Evolutionary conservation across 1,140 invertebrate species (phyloP), one percentile per base, ranked within the genome.

Genomic region (Drosophila pandora): DNA sequence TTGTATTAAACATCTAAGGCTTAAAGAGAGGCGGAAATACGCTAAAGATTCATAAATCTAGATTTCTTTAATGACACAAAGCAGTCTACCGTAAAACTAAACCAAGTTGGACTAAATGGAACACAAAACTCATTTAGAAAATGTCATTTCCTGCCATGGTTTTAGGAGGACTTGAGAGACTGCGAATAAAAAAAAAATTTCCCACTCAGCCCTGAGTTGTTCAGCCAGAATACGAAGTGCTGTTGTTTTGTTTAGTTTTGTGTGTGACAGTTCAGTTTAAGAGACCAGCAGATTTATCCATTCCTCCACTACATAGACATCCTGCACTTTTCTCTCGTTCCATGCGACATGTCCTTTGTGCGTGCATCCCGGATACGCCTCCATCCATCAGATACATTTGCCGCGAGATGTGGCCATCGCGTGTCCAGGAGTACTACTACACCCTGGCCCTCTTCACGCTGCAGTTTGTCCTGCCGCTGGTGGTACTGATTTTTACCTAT

Each of bases 401-500:
- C 91, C 90, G 91, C 21, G 95, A 96, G 83, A 92, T 92, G 22
- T 96, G 95, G 95, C 91, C 93, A 0, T 89, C 90, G 4, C 79
- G 90, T 2, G 91, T 93, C 12, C 92, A 95, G 62, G 93, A 92
- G 41, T 94, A 95, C 68, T 94, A 95, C 61, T 98, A 98, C 92
- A 95, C 95, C 0, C 94, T 95, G 59, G 93, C 95, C 0, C 92
- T 98, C 30, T 94, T 98, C 93, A 92, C 95, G 10, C 93, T 98
- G 10, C 97, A 98, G 92, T 98, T 97, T 90, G 94, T 96, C 41
- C 93, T 98, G 47, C 97, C 97, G 0, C 92, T 98, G 43, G 84
- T 93, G 3, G 96, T 98, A n/a, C 94, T 99, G 1, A 92, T 97
- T 13, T 96, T 96, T 90, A 97, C 97, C 0, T 99, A 99, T 88